These are phyloP conservation scores for Spatulosminthurus flaviceps DNA, from an alignment of 2,888 invertebrate species.

Conservation along the genomic window DNA sequence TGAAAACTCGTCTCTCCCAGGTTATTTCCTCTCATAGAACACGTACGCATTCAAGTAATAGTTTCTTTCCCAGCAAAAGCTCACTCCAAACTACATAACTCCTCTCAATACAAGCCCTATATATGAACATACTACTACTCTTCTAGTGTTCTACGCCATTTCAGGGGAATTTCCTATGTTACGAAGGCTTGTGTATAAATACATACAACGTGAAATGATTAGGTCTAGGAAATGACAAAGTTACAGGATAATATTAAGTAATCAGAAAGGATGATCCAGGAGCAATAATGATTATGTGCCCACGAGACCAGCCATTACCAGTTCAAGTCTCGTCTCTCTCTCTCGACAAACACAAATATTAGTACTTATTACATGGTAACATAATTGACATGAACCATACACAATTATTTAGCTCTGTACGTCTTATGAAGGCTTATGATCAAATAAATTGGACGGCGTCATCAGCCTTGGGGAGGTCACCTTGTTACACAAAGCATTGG, in stretches of 20 bases:
- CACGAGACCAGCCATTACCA: not conserved
- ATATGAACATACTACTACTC: no score
- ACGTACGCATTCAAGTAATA: not conserved
- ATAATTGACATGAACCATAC: not conserved
- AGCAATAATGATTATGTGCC: not conserved
- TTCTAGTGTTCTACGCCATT: no score
- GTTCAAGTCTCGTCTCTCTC: not conserved
- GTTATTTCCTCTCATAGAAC: not conserved
- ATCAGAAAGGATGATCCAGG: not conserved
- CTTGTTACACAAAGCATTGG: not conserved
- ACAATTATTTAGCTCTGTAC: no score
- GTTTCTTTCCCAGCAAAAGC: no score
- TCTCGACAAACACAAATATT: no score
- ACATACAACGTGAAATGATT: no score
- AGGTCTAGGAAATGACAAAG: not conserved
- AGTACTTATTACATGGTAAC: no score
- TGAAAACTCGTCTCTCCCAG: not conserved
- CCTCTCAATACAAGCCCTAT: no score
- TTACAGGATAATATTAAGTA: no score
- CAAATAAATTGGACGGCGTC: not conserved
- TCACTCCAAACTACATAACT: no score
- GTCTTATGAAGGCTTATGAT: not conserved
- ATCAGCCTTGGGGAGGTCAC: slow-evolving; percentile 7
- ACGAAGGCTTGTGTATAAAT: no score
- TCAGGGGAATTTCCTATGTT: no score